Base-by-base conservation (phyloP, 2,888 invertebrate species). In the Drosophila setosimentum region DNA sequence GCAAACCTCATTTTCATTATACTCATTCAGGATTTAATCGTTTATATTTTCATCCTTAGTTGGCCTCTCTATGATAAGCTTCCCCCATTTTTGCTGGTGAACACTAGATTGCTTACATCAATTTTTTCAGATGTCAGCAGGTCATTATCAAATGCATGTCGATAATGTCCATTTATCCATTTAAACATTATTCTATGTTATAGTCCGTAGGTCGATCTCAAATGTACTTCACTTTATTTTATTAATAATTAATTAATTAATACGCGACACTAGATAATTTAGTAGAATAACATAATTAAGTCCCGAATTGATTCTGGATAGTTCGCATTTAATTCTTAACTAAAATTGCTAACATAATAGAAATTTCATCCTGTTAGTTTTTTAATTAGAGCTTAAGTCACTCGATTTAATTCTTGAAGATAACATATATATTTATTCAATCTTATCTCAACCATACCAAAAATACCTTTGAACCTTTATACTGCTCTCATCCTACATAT, bases 381-480 rank as follows among this genome's bases (percentile, higher is more conserved):
- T 42, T 27, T 18, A 64, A 65, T 64, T 66, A 24, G 7, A 51
- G 11, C 1, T 51, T 13, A 24, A 42, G 16, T 21, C 32, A 4
- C 18, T 54, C 27, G 27, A 42, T 45, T 55, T 54, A 24, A 11
- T 45, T 33, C 24, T 45, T 11, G 35, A 13, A 37, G 53, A 51
- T 24, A 30, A 66, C 42, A 51, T 35, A 66, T 66, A 40, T 51
- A 57, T 60, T 16, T 33, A 24, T 45, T 37, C 27, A 73, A 68
- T 60, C 55, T 42, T 53, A 35, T 57, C 49, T 42, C 32, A 42
- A 30, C n/a, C 58, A 27, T 32, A 42, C 57, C 33, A 32, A 65
- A 61, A 49, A 70, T 68, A 42, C 42, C 61, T 67, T 73, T 66
- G 45, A 51, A 54, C 50, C 64, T 68, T 61, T 37, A 37, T 54